A percentile compares a stretch with the other conserved stretches of the same genome.
Evolutionary conservation across 2,888 invertebrate genomes (phyloP).

Genomic region (Orthosia cruda): DNA sequence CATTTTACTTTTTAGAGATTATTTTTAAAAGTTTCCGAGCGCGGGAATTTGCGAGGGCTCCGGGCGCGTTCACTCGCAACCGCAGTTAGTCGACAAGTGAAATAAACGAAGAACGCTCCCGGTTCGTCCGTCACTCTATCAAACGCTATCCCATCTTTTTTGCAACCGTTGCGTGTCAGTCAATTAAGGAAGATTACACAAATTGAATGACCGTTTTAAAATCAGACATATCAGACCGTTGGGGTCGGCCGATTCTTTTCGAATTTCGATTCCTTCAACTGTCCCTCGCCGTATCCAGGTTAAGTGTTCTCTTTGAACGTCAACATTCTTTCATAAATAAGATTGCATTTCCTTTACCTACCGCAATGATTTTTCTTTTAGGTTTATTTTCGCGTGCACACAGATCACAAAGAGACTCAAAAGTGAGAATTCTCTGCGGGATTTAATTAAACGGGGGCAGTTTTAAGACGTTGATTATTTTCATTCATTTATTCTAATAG

Average conservation of each 20-base stretch:
- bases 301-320: conserved; percentile 64
- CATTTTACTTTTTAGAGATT: conserved; percentile 59
- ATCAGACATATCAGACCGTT: conserved; percentile 40
- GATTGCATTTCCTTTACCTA: conserved; percentile 58
- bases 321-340: conserved; percentile 57
- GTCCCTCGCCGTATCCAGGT: conserved; percentile 57
- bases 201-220: conserved; percentile 75
- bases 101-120: conserved; percentile 78
- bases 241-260: conserved; percentile 49
- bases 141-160: conserved; percentile 76
- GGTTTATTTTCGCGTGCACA: conserved; percentile 49
- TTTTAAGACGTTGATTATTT: conserved; percentile 52
- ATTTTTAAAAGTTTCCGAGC: conserved; percentile 67
- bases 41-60: conserved; percentile 63
- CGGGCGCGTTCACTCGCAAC: conserved; percentile 79
- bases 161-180: conserved; percentile 76
- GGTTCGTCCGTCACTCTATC: conserved; percentile 70
- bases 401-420: conserved; percentile 25
- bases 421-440: conserved; percentile 40
- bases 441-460: conserved; percentile 61
- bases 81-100: conserved; percentile 83
- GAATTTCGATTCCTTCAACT: conserved; percentile 59
- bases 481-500: conserved; percentile 60
- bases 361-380: conserved; percentile 47
- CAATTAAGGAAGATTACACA: conserved; percentile 80